Percentiles rank a stretch among this genome's conserved stretches.
Conservation (phyloP, 2,888 invertebrate species). For the Pomacea canaliculata region DNA sequence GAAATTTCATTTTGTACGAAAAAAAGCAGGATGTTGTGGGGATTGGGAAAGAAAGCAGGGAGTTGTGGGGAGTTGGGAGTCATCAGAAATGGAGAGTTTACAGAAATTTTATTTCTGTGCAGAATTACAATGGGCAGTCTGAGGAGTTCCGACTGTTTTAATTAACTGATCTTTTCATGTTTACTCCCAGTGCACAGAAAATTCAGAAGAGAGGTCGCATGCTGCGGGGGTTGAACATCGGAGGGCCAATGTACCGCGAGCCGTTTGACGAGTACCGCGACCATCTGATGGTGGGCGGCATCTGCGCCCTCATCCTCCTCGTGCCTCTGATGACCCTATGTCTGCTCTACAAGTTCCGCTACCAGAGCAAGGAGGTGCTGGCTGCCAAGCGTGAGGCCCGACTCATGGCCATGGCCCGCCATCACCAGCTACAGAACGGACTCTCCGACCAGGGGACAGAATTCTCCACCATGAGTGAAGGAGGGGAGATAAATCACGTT, state of each 20-base stretch:
- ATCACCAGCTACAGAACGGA: conserved; percentile 7
- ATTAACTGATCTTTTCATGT: too few species aligned
- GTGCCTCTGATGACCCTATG: conserved; percentile 41
- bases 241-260: conserved; percentile 51
- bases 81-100: too few species aligned
- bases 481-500: background rate
- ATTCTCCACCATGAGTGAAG: background rate
- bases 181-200: background rate
- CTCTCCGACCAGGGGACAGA: background rate
- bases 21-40: too few species aligned
- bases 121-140: too few species aligned
- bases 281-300: conserved; percentile 55
- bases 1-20: too few species aligned
- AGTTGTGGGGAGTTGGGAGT: too few species aligned
- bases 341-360: conserved; percentile 49
- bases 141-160: too few species aligned
- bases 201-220: conserved; percentile 13
- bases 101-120: too few species aligned
- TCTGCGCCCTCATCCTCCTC: conserved; percentile 49
- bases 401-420: conserved; percentile 10
- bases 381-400: background rate
- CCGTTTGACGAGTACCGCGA: conserved; percentile 44
- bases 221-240: conserved; percentile 46
- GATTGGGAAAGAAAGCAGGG: too few species aligned
- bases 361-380: conserved; percentile 17